Percentiles rank a stretch among this genome's conserved stretches.
These are phyloP conservation scores for Colius striatus DNA, from an alignment of 2,113 vertebrate species.

Conservation along the genomic window DNA sequence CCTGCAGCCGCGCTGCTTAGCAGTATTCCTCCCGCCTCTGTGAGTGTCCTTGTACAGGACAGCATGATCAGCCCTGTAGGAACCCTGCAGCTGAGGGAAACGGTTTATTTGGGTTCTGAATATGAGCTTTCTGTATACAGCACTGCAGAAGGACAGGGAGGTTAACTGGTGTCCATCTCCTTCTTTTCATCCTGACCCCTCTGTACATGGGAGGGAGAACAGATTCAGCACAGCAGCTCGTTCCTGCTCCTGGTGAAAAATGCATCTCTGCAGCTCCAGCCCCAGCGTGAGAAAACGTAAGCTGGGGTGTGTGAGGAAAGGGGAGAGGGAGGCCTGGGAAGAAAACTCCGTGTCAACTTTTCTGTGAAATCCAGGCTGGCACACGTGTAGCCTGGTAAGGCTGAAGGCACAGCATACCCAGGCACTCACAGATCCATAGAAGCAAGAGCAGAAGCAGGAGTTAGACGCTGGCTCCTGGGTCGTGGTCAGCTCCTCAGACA, in stretches of 20 bases:
- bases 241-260: not conserved
- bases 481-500: not conserved
- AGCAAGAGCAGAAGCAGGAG: not conserved
- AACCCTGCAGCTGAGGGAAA: not conserved
- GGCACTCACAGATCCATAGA: not conserved
- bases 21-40: not conserved
- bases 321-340: not conserved
- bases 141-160: not conserved
- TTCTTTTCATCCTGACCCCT: not conserved
- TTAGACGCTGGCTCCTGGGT: not conserved
- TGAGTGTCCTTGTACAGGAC: slow-evolving; percentile 4
- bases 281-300: not conserved
- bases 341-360: not conserved
- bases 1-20: not conserved
- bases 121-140: not conserved
- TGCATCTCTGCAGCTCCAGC: not conserved
- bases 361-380: not conserved
- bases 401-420: not conserved
- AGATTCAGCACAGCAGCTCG: not conserved
- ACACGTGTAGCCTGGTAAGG: not conserved
- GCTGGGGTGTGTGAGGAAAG: not conserved
- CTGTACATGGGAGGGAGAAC: not conserved
- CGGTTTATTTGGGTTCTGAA: not conserved
- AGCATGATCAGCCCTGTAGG: not conserved
- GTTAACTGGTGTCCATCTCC: not conserved